Conservation (phyloP, 1,140 invertebrate species). For the Pseudomyrmex dendroicus region DNA sequence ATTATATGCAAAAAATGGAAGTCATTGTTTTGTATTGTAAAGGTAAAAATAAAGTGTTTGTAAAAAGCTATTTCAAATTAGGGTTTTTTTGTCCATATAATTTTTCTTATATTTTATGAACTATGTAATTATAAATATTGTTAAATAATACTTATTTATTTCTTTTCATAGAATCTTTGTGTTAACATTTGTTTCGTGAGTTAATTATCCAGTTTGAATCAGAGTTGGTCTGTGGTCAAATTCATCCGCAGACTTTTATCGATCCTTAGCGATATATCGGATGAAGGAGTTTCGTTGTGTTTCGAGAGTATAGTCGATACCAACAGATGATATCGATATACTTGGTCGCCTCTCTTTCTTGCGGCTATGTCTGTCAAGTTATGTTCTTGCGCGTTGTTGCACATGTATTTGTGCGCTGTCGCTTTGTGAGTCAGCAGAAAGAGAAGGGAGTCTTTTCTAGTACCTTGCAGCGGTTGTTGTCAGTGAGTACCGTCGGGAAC, state of each 20-base stretch:
- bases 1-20: slow-evolving; percentile 33
- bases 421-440: slow-evolving; percentile 72
- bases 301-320: background rate
- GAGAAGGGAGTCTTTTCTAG: slow-evolving; percentile 50
- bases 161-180: too few species aligned
- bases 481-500: slow-evolving; percentile 6
- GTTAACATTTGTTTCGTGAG: too few species aligned
- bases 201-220: too few species aligned
- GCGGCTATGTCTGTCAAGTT: too few species aligned
- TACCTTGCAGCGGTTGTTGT: slow-evolving; percentile 21
- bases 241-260: too few species aligned
- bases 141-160: too few species aligned
- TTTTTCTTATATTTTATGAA: too few species aligned
- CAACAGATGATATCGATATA: background rate
- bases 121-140: too few species aligned
- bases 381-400: slow-evolving; percentile 52
- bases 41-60: slow-evolving; percentile 45
- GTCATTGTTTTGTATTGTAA: slow-evolving; percentile 44
- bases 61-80: background rate
- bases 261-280: too few species aligned
- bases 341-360: background rate
- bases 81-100: too few species aligned
- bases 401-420: slow-evolving; percentile 53
- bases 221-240: too few species aligned
- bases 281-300: too few species aligned